These are phyloP conservation scores for Ariolimax columbianus DNA, from an alignment of 2,888 invertebrate species.

Conservation along the genomic window DNA sequence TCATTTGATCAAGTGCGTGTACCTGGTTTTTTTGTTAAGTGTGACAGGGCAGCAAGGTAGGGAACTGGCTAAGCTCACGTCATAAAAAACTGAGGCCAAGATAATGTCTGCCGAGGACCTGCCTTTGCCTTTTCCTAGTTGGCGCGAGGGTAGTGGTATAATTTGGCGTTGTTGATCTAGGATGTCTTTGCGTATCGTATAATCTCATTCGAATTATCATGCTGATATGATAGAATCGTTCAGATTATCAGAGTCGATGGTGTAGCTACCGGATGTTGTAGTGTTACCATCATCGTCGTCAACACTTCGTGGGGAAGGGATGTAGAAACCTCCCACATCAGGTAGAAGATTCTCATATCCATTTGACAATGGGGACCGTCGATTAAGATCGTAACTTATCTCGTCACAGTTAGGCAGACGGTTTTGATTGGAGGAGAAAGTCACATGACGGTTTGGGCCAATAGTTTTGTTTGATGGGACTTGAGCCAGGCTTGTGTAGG, in stretches of 20 bases:
- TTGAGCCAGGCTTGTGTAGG: conserved; percentile 44
- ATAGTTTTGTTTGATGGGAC: conserved; percentile 12
- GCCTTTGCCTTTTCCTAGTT: no score
- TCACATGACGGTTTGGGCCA: conserved; percentile 44
- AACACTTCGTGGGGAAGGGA: conserved; percentile 47
- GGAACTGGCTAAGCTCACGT: no score
- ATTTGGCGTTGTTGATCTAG: no score
- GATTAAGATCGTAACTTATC: not conserved
- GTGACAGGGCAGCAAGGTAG: no score
- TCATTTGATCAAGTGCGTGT: no score
- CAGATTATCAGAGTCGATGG: conserved; percentile 55
- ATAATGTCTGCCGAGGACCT: no score
- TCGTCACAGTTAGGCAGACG: not conserved
- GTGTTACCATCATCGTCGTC: conserved; percentile 56
- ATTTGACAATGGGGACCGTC: conserved; percentile 18
- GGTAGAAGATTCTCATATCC: conserved; percentile 13
- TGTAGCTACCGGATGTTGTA: conserved; percentile 58
- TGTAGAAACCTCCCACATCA: conserved; percentile 33
- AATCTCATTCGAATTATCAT: not conserved
- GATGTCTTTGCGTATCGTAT: no score
- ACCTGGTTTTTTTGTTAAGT: no score
- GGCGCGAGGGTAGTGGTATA: no score
- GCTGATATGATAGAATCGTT: conserved; percentile 49
- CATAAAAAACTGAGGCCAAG: no score
- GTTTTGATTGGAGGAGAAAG: conserved; percentile 34